Percentiles rank a stretch among this genome's conserved stretches.
phyloP scores from a whole-genome alignment of 2,113 vertebrate genomes.

The Orycteropus afer region DNA sequence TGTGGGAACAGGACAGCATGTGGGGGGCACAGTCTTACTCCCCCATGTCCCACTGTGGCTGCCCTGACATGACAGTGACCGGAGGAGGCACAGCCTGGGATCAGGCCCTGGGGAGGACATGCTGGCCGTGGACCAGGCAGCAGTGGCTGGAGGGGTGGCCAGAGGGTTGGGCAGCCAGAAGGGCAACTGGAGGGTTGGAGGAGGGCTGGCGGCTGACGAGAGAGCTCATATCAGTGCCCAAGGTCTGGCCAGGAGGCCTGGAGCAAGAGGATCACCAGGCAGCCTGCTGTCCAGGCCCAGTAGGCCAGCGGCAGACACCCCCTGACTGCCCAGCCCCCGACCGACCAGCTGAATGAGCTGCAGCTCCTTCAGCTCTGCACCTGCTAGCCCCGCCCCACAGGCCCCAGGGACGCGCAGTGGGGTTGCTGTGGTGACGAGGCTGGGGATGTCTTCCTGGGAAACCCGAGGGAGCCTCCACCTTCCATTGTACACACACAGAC shows the following conservation, averaged over 20 bases:
- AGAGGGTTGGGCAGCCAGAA: too few relatives aligned
- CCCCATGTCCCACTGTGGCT: neutral
- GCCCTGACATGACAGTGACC: rapidly evolving
- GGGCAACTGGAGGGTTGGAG: too few relatives aligned
- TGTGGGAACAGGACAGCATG: too few relatives aligned
- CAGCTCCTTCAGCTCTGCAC: neutral
- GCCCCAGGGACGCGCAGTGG: neutral
- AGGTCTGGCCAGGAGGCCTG: neutral
- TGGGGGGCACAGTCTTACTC: neutral
- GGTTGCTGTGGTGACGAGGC: neutral
- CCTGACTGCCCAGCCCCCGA: rapidly evolving
- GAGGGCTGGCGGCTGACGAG: rapidly evolving
- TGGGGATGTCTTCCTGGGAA: slow-evolving; percentile 13
- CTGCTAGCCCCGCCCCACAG: neutral
- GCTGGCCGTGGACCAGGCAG: neutral
- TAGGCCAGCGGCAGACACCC: neutral
- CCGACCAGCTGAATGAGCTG: neutral
- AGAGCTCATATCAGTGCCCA: rapidly evolving
- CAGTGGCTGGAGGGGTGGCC: neutral
- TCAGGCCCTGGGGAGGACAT: neutral
- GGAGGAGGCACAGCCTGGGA: neutral
- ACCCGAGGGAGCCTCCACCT: neutral
- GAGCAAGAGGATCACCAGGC: neutral
- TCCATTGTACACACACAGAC: neutral
- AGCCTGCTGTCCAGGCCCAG: neutral